Base-by-base conservation (phyloP, 2,797 vertebrate genomes). In the Hylomyscus alleni region DNA sequence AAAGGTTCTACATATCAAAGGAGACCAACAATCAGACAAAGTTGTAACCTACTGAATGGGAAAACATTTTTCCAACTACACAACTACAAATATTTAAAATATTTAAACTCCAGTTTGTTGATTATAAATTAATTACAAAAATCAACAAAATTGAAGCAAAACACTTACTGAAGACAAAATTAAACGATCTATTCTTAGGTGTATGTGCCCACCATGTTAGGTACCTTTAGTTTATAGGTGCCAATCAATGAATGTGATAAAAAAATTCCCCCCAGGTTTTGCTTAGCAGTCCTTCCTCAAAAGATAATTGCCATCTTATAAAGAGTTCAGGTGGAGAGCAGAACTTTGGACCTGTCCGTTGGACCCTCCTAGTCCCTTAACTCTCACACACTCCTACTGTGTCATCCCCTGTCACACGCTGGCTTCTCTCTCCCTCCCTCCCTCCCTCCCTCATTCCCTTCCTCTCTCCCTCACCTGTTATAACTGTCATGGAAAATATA, bases 331-430 rank as follows among this genome's bases (percentile, higher is more conserved):
- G n/a, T 93, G 24, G 31, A 84, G 82, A 94, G 47, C 58, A 37
- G 13, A 15, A 76, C 86, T 73, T 87, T 92, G 62, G 67, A 47
- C 58, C 60, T 73, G 44, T 40, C 0, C 4, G 0, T n/a, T 65
- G 24, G 94, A 72, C n/a, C 24, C 8, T 26, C 5, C 14, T 29
- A 31, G 20, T 26, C 73, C 37, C 60, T 76, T 34, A 40, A 24
- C 73, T 40, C 7, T 83, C 13, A 44, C 1, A 8, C 0, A 31
- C 3, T 72, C 81, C 77, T 86, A 7, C 1, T 31, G 10, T 1
- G 80, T 11, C 14, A 19, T 2, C 3, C 12, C 1, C 17, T 40
- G 0, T 37, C 19, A 14, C 0, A 0, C 5, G 7, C 29, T 60
- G 40, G 5, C 20, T 44, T 2, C 54, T 17, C 62, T 6, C 12